Evolutionary conservation across 2,113 vertebrate species (phyloP), one percentile per base, ranked within the genome.

Genomic region (Lynx canadensis): DNA sequence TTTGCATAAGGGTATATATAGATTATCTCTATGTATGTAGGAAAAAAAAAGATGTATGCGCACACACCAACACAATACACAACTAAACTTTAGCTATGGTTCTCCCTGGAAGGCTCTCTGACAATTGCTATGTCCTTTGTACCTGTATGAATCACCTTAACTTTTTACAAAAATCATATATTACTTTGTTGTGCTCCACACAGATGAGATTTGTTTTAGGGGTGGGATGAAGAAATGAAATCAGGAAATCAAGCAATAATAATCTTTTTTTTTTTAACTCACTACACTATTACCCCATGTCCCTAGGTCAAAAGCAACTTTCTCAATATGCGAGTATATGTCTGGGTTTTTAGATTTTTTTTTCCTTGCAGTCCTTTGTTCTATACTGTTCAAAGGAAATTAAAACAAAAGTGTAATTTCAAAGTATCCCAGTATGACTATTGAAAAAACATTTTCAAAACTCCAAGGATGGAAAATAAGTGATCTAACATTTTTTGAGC

Each of bases 381-480:
- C 7, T 10, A 76, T 9, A 2, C 21, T 80, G 81, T 84, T 66
- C 88, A 82, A 92, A 97, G 71, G 60, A 92, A 95, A 95, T 91
- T 55, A 82, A 73, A 89, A 95, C 12, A 83, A 33, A 4, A 76
- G 25, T 10, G 7, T 16, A 65, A 80, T 73, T 38, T 79, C 52
- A 81, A 92, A 95, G 4, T 60, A 87, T 45, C 29, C 31, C 33
- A 85, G 19, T 6, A 89, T 52, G 45, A 80, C 29, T 33, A 63
- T 19, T 1, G 48, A 80, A 29, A 60, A 84, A 60, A 50, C 0
- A 80, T 25, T 73, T 90, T 78, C 27, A 68, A 89, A 87, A 93
- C 33, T 83, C 55, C 76, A 85, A 14, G 14, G 7, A 48, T 19
- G n/a, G 52, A 84, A 96, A 80, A 68, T 31, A 91, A 88, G 19